Evolutionary conservation across 2,888 invertebrate species (phyloP).

Genomic region (Nezara viridula): DNA sequence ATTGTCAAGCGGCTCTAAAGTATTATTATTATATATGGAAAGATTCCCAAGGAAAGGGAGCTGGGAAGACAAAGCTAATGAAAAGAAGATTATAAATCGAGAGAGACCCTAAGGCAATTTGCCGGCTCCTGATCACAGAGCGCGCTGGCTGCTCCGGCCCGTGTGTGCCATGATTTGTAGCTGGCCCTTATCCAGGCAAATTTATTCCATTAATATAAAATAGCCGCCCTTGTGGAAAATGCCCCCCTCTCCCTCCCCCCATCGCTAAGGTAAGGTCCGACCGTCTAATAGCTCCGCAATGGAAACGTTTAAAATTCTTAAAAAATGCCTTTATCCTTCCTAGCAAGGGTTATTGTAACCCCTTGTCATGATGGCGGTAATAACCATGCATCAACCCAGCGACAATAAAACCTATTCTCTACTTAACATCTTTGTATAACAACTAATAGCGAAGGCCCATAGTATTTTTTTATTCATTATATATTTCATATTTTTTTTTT

Average conservation of each 20-base stretch:
- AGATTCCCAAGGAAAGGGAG: background rate
- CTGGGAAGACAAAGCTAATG: background rate
- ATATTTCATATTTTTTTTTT: background rate
- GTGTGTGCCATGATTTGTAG: constrained; percentile 42
- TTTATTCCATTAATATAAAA: constrained; percentile 48
- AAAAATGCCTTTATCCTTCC: constrained; percentile 1
- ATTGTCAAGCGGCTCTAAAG: background rate
- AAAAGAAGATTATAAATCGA: constrained; percentile 25
- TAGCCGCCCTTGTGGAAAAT: constrained; percentile 39
- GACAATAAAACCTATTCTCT: background rate
- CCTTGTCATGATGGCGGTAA: background rate
- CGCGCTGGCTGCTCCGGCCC: background rate
- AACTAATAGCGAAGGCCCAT: background rate
- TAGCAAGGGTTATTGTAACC: background rate
- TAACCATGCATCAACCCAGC: background rate
- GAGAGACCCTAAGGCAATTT: constrained; percentile 19
- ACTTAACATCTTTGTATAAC: background rate
- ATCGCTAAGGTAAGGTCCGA: background rate
- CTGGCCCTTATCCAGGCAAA: background rate
- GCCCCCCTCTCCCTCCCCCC: background rate
- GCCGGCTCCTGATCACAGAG: constrained; percentile 7
- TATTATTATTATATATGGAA: background rate
- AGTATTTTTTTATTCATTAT: no score
- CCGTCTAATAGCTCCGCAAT: constrained; percentile 6
- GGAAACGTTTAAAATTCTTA: constrained; percentile 40